Evolutionary conservation across 2,797 vertebrate genomes (phyloP).

Genomic region (Notamacropus eugenii): DNA sequence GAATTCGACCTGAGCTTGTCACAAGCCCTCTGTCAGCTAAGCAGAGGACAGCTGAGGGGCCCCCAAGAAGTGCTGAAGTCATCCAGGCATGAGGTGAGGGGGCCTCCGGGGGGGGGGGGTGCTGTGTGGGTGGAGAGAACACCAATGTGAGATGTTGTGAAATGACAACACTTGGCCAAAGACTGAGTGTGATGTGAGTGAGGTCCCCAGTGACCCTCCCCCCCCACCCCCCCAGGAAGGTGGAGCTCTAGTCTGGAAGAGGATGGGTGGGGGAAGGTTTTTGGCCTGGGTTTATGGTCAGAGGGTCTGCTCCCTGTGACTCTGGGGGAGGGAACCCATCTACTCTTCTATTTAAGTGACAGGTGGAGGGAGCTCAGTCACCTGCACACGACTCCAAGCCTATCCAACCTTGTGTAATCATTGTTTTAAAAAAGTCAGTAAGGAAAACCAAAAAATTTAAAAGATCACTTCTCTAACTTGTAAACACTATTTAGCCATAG

Average conservation of each 20-base stretch:
- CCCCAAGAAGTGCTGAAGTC: too few relatives aligned
- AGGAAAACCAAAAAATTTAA: not conserved
- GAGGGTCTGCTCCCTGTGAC: not conserved
- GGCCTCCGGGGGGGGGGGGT: too few relatives aligned
- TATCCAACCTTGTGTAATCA: not conserved
- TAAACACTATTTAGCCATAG: not conserved
- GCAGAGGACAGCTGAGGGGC: not conserved
- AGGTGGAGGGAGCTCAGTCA: not conserved
- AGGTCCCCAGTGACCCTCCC: too few relatives aligned
- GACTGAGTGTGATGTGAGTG: too few relatives aligned
- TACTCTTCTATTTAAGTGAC: not conserved
- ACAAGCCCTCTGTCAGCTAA: not conserved
- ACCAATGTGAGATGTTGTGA: too few relatives aligned
- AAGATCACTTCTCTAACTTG: not conserved
- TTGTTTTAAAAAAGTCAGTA: not conserved
- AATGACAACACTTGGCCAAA: too few relatives aligned
- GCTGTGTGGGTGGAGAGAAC: too few relatives aligned
- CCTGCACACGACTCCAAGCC: not conserved
- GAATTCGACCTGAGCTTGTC: not conserved
- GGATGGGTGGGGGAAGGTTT: not conserved
- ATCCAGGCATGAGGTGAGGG: too few relatives aligned
- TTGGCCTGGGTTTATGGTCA: not conserved
- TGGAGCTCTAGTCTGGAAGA: not conserved
- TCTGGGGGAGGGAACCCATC: not conserved
- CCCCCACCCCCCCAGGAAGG: not conserved